phyloP scores from a whole-genome alignment of 2,888 invertebrate species.

The Syrista parreyssii region DNA sequence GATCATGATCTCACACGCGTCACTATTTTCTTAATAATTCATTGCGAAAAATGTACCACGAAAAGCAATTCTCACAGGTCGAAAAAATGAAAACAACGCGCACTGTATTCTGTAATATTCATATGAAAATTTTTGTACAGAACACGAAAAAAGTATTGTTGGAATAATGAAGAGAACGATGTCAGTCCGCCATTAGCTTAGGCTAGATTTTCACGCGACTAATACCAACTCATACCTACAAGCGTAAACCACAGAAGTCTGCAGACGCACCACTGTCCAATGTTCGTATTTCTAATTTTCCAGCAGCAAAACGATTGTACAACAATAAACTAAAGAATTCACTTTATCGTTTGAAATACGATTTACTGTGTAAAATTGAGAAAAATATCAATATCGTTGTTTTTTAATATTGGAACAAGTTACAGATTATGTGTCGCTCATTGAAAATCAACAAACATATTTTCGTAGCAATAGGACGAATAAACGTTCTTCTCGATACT shows the following conservation, averaged over 20 bases:
- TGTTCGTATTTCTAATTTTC: neutral
- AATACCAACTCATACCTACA: neutral
- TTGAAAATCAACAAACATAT: neutral
- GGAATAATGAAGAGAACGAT: neutral
- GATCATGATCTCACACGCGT: neutral
- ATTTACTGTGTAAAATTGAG: neutral
- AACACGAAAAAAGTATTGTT: neutral
- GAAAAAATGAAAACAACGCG: neutral
- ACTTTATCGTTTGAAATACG: neutral
- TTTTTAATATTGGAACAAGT: neutral
- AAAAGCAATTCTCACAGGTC: neutral
- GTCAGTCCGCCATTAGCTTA: neutral
- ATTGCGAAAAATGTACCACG: neutral
- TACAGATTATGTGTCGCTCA: neutral
- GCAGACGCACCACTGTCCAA: neutral
- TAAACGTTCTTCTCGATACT: neutral
- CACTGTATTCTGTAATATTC: neutral
- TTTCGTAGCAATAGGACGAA: neutral
- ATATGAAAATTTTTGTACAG: neutral
- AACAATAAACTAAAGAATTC: neutral
- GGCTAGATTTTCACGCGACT: slow-evolving; percentile 1
- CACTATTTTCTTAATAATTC: neutral
- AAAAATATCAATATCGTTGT: neutral
- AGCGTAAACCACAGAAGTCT: neutral
- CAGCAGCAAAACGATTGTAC: neutral